Base-by-base conservation (phyloP, 2,888 invertebrate genomes). In the Cheilosia soror region DNA sequence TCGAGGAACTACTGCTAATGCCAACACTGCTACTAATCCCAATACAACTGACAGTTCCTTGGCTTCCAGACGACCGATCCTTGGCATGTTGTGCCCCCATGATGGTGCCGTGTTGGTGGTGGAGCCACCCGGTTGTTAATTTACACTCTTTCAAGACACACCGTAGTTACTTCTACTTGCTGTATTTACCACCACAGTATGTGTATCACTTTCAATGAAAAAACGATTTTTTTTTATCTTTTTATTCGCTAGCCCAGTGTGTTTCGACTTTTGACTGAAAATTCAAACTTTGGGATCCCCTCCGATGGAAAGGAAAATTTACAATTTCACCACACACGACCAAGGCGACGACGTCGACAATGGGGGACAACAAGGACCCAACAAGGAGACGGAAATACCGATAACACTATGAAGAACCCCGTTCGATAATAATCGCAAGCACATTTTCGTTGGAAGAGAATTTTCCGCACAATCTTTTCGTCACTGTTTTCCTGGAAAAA, bases 51-150 rank as follows among this genome's bases (percentile, higher is more conserved):
- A 91, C 91, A 37, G 92, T 90, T 83, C 89, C 89, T 82, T 90
- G 90, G 78, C 90, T 90, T 9, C 91, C 90, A 78, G 91, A 91
- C 72, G 91, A 91, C 92, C 96, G 95, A 94, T 97, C 97, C 93
- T 98, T 97, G 92, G 96, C 97, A 94, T 97, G 97, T 94, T 97
- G 97, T 92, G 97, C 97, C 93, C 97, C 97, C 97, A 97, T 97
- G 66, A 97, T 97, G 76, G 63, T 87, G 77, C 68, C 60, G 68
- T 29, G 73, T 92, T 91, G 42, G 27, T 60, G 91, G 90, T 47
- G 71, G 79, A 80, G 76, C 80, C 77, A 88, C 87, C 88, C 84
- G 69, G 20, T 75, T 27, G 6, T 33, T 15, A 60, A 68, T 29
- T 53, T 33, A 6, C 58, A 42, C 47, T 57, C 42, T 20, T 13